Evolutionary conservation across 2,888 invertebrate genomes (phyloP), one percentile per base, ranked within the genome.

Genomic region (Morpho helenor): DNA sequence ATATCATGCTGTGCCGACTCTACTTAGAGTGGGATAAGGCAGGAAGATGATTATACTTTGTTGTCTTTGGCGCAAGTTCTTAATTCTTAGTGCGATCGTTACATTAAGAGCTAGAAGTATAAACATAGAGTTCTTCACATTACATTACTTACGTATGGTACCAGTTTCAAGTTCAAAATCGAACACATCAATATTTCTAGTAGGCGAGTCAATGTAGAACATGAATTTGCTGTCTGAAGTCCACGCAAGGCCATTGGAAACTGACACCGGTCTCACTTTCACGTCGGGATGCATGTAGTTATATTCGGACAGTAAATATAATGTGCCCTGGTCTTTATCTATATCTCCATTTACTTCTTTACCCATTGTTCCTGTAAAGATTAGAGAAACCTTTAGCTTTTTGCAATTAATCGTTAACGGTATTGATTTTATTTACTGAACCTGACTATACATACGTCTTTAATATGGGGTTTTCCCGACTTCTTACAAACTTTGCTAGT

Each of bases 231-330:
- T 93, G 69, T 95, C 94, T 0, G 84, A 74, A 16, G 93, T 94
- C 96, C 96, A 97, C 0, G 94, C 93, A 7, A 96, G 79, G 2
- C 96, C 96, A 71, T 96, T 97, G 49, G 96, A 96, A n/a, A 95
- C 91, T 8, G 92, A 91, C 22, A 95, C 93, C 0, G 90, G 90
- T 0, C 82, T 76, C 2, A 89, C 80, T 63, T 81, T 81, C 3
- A 72, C 77, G 49, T 68, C 75, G 0, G 82, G 87, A 52, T 81
- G 61, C 0, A 74, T 60, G 63, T 79, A 75, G 65, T 85, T 87
- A 52, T 82, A 66, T 59, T 83, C 75, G 16, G 87, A 88, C 56
- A 94, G 71, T 72, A 91, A 84, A 76, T 94, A 95, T 2, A 95
- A 76, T 0, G 92, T 79, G 0, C 92, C 95, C 70, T 91, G 82